Base-by-base conservation (phyloP, 2,113 vertebrate genomes). In the Spea multiplicata region DNA sequence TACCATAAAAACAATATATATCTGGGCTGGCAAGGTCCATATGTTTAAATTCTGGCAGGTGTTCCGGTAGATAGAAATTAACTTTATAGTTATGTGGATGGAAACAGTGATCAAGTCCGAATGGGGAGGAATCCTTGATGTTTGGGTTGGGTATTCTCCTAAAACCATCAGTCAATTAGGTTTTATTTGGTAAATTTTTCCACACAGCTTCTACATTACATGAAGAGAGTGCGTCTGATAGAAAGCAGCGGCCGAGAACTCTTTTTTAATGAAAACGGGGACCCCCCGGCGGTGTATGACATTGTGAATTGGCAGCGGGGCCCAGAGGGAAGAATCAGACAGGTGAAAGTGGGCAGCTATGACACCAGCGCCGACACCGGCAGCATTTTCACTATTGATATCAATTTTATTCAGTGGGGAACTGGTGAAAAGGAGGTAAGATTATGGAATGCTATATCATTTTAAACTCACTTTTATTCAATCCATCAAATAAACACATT, bases 211-310 rank as follows among this genome's bases (percentile, higher is more conserved):
- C 62, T 79, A 4, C 62, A 57, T 3, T 73, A 79, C 17, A 66
- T 79, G 44, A 72, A 79, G 50, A 65, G 52, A 7, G n/a, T 52
- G 2, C 61, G 46, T 13, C 10, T 79, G 59, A 72, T 46, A 8
- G 30, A 65, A n/a, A 72, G 61, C 69, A 66, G 69, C 48, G 76
- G 59, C 4, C 49, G n/a, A 5, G 66, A 81, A 8, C 53, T 81
- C 44, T 71, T 64, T n/a, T 81, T 81, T 44, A 44, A 81, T 66
- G 3, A 5, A 9, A 75, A 81, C 55, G 79, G 78, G 3, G 49
- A 74, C 55, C 73, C 73, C 45, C 16, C 73, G 4, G 49, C 73
- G 8, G 17, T 6, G 16, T 70, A 70, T 50, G 67, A 70, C 17
- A 70, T 70, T 14, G 48, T 70, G 8, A 70, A 70, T 16, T 70